Base-by-base conservation (phyloP, 2,797 vertebrate genomes). In the Manis javanica region DNA sequence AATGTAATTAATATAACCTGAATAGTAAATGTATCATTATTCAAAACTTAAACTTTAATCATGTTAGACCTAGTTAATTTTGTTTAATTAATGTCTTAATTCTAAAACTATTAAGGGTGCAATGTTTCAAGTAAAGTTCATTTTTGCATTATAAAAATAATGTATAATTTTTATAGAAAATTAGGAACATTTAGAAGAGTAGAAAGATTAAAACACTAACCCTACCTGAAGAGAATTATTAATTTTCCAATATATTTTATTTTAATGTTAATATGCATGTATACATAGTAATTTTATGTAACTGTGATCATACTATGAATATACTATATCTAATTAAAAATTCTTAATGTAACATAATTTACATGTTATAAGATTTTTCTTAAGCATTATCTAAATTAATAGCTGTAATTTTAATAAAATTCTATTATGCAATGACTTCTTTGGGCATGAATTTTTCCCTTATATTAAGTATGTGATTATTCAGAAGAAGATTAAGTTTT, bases 21-120 rank as follows among this genome's bases (percentile, higher is more conserved):
- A 34, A 92, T 85, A 79, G 84, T 92, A 89, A 94, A 83, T 78
- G 68, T 21, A 83, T 75, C 63, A 90, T 96, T 96, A 97, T 94
- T 96, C 77, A 96, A 92, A 95, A 97, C 96, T 97, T 95, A 95
- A 95, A 94, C 51, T 96, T 97, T 88, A 88, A 96, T 94, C 49
- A 71, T 79, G 37, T 63, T 81, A 96, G 87, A 71, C 61, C 72
- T 95, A 77, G 81, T 96, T 95, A 94, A 87, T 66, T 95, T 91
- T 95, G 77, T 81, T 93, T 97, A 96, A 97, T 97, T 96, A 92
- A 96, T 97, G 39, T 86, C 94, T 85, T 94, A 93, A 95, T 93
- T 95, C 53, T 46, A 88, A 93, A 96, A 90, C n/a, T 12, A 14
- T 88, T 92, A 87, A 82, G 49, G 21, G 21, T 92, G 16, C 74